Evolutionary conservation across 2,797 vertebrate genomes (phyloP).

Genomic region (Urocyon cinereoargenteus): DNA sequence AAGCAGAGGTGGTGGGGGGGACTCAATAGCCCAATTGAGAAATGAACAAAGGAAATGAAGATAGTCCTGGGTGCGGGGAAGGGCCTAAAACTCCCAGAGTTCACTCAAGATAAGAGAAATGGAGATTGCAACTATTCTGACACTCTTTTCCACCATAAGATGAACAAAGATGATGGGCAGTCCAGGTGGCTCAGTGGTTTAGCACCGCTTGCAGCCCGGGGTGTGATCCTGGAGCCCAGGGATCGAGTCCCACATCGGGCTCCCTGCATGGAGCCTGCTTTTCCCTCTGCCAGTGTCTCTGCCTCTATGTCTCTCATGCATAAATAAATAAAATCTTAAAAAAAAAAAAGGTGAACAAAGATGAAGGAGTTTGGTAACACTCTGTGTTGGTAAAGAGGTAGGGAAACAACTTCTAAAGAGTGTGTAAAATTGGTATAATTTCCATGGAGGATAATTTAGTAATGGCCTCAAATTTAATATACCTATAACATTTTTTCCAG

Average conservation of each 20-base stretch:
- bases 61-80: not conserved
- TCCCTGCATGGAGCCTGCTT: no score
- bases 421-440: not conserved
- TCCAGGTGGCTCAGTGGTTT: no score
- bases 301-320: no score
- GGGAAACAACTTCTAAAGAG: not conserved
- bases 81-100: not conserved
- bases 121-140: not conserved
- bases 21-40: not conserved
- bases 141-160: not conserved
- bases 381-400: not conserved
- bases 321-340: no score
- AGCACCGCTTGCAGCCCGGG: no score
- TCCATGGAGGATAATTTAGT: not conserved
- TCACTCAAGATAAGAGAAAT: not conserved
- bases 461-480: not conserved
- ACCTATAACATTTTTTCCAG: not conserved
- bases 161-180: not conserved
- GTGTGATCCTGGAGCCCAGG: no score
- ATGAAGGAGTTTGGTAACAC: not conserved
- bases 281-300: no score
- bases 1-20: not conserved
- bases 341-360: not conserved
- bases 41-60: constrained; percentile 35
- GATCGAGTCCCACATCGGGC: no score